A percentile compares a stretch with the other conserved stretches of the same genome.
Conservation (phyloP, 2,888 invertebrate species). For the Apodemia zela region DNA sequence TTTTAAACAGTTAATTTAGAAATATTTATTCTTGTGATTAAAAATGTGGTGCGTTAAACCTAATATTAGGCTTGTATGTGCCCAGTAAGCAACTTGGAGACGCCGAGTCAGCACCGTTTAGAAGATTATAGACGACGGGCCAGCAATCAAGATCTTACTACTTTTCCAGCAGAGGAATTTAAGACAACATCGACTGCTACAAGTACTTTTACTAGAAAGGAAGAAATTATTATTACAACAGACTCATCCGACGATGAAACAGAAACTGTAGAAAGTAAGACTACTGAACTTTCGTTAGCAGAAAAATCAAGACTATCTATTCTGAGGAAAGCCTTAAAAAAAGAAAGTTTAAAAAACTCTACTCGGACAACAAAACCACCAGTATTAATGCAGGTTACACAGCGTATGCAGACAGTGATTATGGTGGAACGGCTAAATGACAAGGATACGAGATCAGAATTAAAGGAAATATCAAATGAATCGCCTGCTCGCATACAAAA, state of each 20-base stretch:
- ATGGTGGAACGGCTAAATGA: slow-evolving; percentile 51
- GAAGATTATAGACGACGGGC: slow-evolving; percentile 30
- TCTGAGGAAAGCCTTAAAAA: slow-evolving; percentile 55
- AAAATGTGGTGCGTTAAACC: neutral
- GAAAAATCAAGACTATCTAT: slow-evolving; percentile 64
- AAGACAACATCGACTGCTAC: slow-evolving; percentile 18
- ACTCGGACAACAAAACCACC: slow-evolving; percentile 51
- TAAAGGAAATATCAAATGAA: slow-evolving; percentile 42
- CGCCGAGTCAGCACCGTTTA: slow-evolving; percentile 25
- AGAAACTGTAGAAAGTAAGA: slow-evolving; percentile 12
- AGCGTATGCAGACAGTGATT: slow-evolving; percentile 51
- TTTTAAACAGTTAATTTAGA: neutral
- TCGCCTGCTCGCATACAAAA: slow-evolving; percentile 44
- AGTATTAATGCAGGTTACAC: slow-evolving; percentile 58
- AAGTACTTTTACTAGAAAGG: neutral
- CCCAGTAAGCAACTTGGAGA: slow-evolving; percentile 44
- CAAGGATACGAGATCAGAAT: slow-evolving; percentile 41
- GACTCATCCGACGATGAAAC: neutral
- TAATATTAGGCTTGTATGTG: slow-evolving; percentile 62
- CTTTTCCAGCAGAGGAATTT: slow-evolving; percentile 18
- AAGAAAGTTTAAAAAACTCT: slow-evolving; percentile 42
- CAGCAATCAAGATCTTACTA: slow-evolving; percentile 30
- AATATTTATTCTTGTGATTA: neutral
- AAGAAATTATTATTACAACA: neutral
- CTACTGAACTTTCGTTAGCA: slow-evolving; percentile 47